A percentile compares a stretch with the other conserved stretches of the same genome.
Conservation (phyloP, 2,113 vertebrate genomes). For the Gymnarchus niloticus region DNA sequence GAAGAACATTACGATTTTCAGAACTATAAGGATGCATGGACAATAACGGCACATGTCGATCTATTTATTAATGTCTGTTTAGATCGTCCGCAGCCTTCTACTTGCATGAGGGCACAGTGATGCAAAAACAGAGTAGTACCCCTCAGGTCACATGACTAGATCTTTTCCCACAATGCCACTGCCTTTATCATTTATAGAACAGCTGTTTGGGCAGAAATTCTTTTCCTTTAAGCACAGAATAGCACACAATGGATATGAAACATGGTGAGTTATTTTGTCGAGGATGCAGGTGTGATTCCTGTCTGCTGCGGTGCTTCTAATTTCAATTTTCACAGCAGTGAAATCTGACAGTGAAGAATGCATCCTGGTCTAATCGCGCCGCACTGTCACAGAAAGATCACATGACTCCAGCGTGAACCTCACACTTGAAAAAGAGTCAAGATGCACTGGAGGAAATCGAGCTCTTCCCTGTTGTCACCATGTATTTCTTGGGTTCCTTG, state of each 20-base stretch:
- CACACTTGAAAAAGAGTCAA: constrained; percentile 12
- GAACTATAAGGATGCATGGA: too few species aligned
- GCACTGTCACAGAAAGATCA: constrained; percentile 36
- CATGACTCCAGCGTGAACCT: constrained; percentile 34
- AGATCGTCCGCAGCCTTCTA: not conserved
- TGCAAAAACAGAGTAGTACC: not conserved
- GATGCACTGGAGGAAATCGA: constrained; percentile 32
- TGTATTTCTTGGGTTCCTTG: constrained; percentile 50
- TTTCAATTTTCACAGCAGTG: not conserved
- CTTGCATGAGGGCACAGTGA: not conserved
- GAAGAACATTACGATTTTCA: too few species aligned
- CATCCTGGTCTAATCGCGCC: not conserved
- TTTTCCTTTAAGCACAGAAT: not conserved
- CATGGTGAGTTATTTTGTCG: not conserved
- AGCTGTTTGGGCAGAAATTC: not conserved
- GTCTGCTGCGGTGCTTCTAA: not conserved
- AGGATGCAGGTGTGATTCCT: not conserved
- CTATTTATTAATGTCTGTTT: not conserved
- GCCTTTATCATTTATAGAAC: not conserved
- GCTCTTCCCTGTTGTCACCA: constrained; percentile 42
- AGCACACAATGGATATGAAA: not conserved
- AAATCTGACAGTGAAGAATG: not conserved
- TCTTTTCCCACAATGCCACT: not conserved
- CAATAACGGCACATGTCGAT: not conserved
- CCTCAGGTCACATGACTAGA: not conserved